Base-by-base conservation (phyloP, 2,797 vertebrate species). In the Pipistrellus pipistrellus region DNA sequence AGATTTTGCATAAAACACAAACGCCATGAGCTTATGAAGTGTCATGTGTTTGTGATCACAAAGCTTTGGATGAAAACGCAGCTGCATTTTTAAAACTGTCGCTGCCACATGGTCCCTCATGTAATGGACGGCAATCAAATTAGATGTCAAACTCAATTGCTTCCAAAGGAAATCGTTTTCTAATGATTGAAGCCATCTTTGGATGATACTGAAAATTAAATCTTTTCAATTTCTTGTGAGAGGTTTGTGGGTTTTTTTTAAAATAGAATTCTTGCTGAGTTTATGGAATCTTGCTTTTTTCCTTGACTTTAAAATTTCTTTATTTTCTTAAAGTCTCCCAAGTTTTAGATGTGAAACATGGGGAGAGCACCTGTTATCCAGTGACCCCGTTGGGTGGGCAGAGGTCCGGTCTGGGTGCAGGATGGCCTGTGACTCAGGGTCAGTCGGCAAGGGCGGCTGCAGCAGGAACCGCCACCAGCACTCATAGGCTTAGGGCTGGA, bases 181-280 rank as follows among this genome's bases (percentile, higher is more conserved):
- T 95, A 91, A 96, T 97, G 96, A 96, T 88, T 85, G 94, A 96
- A 96, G 57, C 46, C 77, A 85, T 96, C 84, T 96, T 97, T 94
- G 55, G 88, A 95, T 94, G 95, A 89, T 88, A 94, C 93, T 85
- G 84, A 89, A 95, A 96, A 96, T 96, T 87, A 95, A 97, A 90
- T 96, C 95, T 94, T 97, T 97, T 95, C 81, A 93, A 91, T 88
- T 96, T 95, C 91, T 96, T 96, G 77, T 97, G 80, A 96, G 18
- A 75, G 46, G 6, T 68, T 94, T 48, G 46, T 48, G 46, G 44
- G 44, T 27, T 4, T 57, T 89, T 6, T 44, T 44, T 4, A 91
- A 95, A 95, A 94, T 92, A 95, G 95, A 91, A 85, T 93, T 96
- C 57, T 94, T 97, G 97, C 94, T 96, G 95, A 96, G 91, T 84